A percentile compares a stretch with the other conserved stretches of the same genome.
phyloP scores from a whole-genome alignment of 2,888 invertebrate species.

The Mythimna pallens region DNA sequence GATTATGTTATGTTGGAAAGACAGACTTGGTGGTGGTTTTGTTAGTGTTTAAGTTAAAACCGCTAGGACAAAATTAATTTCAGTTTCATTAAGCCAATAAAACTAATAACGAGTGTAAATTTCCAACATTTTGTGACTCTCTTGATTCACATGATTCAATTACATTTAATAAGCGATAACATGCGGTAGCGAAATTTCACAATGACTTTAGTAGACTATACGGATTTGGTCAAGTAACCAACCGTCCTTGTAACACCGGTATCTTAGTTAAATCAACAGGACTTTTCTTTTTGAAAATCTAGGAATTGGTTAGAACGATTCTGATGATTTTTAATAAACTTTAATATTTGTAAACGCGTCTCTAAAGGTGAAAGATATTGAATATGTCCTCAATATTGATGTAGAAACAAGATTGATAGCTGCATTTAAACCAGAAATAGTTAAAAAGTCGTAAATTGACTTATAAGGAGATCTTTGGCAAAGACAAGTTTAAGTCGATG shows the following conservation, averaged over 20 bases:
- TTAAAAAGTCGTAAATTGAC: neutral
- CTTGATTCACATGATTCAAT: neutral
- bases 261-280: neutral
- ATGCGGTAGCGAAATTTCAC: neutral
- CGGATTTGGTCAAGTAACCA: neutral
- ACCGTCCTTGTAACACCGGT: too few species aligned
- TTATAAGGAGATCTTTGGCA: constrained; percentile 1
- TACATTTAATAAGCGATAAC: neutral
- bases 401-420: constrained; percentile 4
- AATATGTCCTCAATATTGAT: neutral
- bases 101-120: too few species aligned
- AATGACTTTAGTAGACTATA: too few species aligned
- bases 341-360: neutral
- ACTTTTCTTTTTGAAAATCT: neutral
- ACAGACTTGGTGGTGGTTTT: neutral
- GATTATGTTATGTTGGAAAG: neutral
- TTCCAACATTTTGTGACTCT: too few species aligned
- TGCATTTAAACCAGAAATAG: neutral
- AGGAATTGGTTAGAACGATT: neutral
- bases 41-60: neutral
- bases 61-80: neutral
- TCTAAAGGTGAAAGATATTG: neutral
- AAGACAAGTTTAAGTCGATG: neutral
- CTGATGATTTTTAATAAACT: neutral
- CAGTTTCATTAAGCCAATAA: too few species aligned